These are phyloP conservation scores for Oikopleura albicans DNA, from an alignment of 23 tunicate species.

Conservation along the genomic window DNA sequence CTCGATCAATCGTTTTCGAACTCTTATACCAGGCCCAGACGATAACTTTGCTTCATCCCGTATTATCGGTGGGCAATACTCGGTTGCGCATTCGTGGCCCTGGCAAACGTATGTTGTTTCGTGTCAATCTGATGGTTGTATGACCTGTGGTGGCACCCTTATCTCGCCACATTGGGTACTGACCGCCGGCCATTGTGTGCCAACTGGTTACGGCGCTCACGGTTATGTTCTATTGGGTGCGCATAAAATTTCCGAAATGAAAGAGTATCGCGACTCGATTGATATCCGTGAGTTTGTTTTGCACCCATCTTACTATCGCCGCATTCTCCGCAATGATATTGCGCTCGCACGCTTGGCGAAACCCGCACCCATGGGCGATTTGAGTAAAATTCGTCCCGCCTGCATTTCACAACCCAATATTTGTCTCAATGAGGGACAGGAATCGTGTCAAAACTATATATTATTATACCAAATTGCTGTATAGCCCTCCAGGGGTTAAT, in stretches of 20 bases:
- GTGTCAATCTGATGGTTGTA: constrained; percentile 4
- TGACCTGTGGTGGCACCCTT: constrained; percentile 8
- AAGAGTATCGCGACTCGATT: constrained; percentile 7
- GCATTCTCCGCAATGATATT: not conserved
- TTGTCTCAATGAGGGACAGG: constrained; percentile 1
- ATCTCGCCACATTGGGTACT: constrained; percentile 8
- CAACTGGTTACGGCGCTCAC: constrained; percentile 7
- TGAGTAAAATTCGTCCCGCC: not conserved
- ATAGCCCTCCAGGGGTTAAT: too few species aligned
- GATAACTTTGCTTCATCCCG: not conserved
- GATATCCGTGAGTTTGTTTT: not conserved
- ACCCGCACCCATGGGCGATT: constrained; percentile 16
- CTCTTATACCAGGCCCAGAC: not conserved
- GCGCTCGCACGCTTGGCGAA: not conserved
- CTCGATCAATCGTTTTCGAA: too few species aligned
- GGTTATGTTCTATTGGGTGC: constrained; percentile 11
- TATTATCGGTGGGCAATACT: not conserved
- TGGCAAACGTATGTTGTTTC: constrained; percentile 6
- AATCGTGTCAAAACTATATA: not conserved
- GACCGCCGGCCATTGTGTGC: constrained; percentile 16
- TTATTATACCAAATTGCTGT: too few species aligned
- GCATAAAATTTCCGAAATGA: constrained; percentile 10
- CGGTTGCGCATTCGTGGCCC: not conserved
- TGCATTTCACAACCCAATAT: not conserved
- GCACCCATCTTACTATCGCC: not conserved